These are phyloP conservation scores for Fregetta grallaria DNA, from an alignment of 2,113 vertebrate genomes.

Conservation along the genomic window DNA sequence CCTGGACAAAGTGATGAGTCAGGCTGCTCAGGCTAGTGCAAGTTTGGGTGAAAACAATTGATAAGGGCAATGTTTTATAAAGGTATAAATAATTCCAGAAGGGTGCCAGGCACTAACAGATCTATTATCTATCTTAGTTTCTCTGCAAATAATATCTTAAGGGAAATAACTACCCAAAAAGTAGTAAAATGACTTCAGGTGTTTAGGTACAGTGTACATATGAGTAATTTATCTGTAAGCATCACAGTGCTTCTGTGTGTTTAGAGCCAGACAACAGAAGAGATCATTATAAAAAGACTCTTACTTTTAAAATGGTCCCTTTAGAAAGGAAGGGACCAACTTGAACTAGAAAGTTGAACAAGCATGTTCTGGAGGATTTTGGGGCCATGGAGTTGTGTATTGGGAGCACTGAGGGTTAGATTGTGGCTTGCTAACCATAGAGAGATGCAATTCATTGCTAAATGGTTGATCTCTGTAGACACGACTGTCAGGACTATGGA, in stretches of 20 bases:
- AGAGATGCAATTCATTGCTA: not conserved
- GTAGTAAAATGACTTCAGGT: not conserved
- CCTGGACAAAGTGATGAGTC: not conserved
- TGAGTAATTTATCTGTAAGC: not conserved
- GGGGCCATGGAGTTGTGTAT: not conserved
- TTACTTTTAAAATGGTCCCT: not conserved
- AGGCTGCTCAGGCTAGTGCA: not conserved
- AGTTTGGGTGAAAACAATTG: not conserved
- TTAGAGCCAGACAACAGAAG: not conserved
- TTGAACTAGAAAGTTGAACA: not conserved
- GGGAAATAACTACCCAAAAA: not conserved
- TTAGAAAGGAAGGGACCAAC: not conserved
- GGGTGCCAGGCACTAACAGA: not conserved
- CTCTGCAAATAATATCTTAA: not conserved
- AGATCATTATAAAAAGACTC: not conserved
- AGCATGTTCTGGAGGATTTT: not conserved
- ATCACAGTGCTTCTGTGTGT: not conserved
- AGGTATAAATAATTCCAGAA: not conserved
- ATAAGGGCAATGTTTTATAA: not conserved
- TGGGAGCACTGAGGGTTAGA: not conserved
- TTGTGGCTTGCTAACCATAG: not conserved
- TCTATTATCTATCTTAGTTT: not conserved
- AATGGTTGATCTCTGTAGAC: not conserved
- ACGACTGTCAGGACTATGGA: not conserved
- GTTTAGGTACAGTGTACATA: not conserved